Percentiles rank a stretch among this genome's conserved stretches.
Conservation (phyloP, 2,888 invertebrate genomes). For the Danaus chrysippus region DNA sequence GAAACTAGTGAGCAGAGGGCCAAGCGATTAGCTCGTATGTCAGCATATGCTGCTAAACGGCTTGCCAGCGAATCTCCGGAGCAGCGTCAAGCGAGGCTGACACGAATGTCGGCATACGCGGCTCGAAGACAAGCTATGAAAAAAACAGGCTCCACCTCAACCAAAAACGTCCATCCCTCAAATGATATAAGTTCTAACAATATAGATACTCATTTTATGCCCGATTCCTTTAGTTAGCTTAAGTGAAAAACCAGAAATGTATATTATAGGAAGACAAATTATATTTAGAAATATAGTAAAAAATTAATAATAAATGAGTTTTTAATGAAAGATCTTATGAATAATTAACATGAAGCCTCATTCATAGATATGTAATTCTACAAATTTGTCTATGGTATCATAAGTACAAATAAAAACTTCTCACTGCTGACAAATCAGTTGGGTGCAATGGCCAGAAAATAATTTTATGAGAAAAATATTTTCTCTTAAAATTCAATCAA, state of each 20-base stretch:
- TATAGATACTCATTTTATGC: neutral
- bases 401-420: conserved; percentile 1
- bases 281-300: neutral
- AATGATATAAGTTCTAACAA: conserved; percentile 2
- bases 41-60: conserved; percentile 66
- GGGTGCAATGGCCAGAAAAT: conserved; percentile 22
- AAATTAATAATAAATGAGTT: neutral
- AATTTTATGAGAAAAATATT: conserved; percentile 11
- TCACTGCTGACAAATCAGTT: conserved; percentile 21
- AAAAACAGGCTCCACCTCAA: conserved; percentile 33
- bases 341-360: neutral
- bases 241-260: neutral
- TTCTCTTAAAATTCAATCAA: conserved; percentile 1
- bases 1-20: conserved; percentile 66
- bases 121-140: conserved; percentile 61
- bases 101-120: conserved; percentile 70
- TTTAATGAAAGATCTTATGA: conserved; percentile 1
- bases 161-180: conserved; percentile 5
- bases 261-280: neutral
- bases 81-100: conserved; percentile 55
- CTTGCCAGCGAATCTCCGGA: conserved; percentile 66
- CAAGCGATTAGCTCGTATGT: conserved; percentile 64
- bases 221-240: neutral
- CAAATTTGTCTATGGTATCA: neutral
- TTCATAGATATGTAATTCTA: neutral